These are phyloP conservation scores for Acanthosoma haemorrhoidale DNA, from an alignment of 2,888 invertebrate species.

Conservation along the genomic window DNA sequence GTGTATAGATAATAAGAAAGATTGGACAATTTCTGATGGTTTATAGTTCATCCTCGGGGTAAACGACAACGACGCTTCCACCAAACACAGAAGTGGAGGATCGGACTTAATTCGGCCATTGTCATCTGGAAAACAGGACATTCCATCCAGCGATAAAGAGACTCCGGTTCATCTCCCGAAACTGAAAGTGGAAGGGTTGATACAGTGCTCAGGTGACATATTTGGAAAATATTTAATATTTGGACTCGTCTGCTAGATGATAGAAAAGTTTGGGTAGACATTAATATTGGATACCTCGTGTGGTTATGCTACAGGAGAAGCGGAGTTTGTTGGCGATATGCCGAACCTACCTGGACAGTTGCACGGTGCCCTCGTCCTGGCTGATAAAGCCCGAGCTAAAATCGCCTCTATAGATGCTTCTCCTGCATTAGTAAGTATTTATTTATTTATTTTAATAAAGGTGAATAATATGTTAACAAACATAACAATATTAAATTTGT, in stretches of 20 bases:
- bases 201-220: conserved; percentile 44
- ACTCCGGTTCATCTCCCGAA: conserved; percentile 49
- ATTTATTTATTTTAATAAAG: not conserved
- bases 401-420: conserved; percentile 59
- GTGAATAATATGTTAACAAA: not conserved
- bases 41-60: conserved; percentile 37
- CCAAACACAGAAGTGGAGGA: conserved; percentile 38
- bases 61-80: conserved; percentile 15
- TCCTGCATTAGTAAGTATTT: conserved; percentile 57
- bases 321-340: conserved; percentile 49
- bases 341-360: conserved; percentile 46
- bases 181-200: conserved; percentile 46
- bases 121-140: conserved; percentile 47
- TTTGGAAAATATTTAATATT: not conserved
- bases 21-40: not conserved
- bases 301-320: conserved; percentile 55
- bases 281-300: too few species aligned
- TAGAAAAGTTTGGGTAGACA: too few species aligned
- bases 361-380: conserved; percentile 49
- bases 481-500: too few species aligned
- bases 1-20: too few species aligned
- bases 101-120: conserved; percentile 44
- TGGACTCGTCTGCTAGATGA: too few species aligned
- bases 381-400: conserved; percentile 55
- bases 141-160: conserved; percentile 45